Percentiles rank a stretch among this genome's conserved stretches.
These are phyloP conservation scores for Sycophila sp. DNA, from an alignment of 1,140 invertebrate genomes.

Conservation along the genomic window DNA sequence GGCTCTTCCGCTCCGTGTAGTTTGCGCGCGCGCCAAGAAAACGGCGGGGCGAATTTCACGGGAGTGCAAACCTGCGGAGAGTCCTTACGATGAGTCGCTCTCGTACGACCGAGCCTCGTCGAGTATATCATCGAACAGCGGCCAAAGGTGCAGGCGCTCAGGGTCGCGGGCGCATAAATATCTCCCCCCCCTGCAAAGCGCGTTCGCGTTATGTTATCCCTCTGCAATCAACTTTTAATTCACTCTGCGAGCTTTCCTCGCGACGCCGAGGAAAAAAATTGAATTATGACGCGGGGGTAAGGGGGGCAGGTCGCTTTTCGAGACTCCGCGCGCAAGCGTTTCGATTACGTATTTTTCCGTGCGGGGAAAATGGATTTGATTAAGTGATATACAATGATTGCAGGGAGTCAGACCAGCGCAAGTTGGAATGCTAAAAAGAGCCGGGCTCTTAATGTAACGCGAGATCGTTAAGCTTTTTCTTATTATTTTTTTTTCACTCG, in stretches of 20 bases:
- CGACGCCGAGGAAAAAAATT: constrained; percentile 9
- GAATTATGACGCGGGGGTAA: constrained; percentile 30
- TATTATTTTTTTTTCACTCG: no score
- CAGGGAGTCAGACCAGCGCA: background rate
- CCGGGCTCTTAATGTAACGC: background rate
- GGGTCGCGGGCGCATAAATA: constrained; percentile 25
- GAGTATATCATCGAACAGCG: constrained; percentile 11
- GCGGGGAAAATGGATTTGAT: background rate
- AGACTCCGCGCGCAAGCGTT: constrained; percentile 1
- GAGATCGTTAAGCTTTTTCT: background rate
- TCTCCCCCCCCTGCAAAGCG: background rate
- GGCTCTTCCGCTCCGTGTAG: background rate
- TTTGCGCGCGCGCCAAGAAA: background rate
- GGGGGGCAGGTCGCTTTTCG: no score
- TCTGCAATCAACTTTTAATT: constrained; percentile 24
- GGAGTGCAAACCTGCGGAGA: no score
- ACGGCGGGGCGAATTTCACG: no score
- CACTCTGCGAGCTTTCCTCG: constrained; percentile 26
- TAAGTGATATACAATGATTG: constrained; percentile 23
- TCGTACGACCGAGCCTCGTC: background rate
- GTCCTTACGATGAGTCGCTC: no score
- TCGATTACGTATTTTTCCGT: constrained; percentile 9
- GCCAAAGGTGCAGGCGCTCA: background rate
- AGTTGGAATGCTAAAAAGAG: background rate
- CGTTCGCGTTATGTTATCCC: background rate